Evolutionary conservation across 2,888 invertebrate genomes (phyloP), one percentile per base, ranked within the genome.

Genomic region (Tridacna crocea): DNA sequence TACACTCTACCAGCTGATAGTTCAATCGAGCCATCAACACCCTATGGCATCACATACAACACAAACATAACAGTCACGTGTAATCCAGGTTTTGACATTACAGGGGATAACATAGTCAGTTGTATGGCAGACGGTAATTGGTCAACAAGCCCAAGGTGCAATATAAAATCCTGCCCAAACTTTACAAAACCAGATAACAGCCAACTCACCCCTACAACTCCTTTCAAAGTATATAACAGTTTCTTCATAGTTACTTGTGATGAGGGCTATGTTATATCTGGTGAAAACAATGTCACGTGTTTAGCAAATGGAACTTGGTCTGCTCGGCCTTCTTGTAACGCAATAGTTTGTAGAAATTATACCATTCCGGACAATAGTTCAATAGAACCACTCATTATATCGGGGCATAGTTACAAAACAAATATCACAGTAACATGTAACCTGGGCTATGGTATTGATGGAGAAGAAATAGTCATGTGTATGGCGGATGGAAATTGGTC

Each of bases 401-500:
- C 70, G 11, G 70, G 70, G 24, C 19, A 70, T 26, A 47, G 24
- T 2, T 70, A 51, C 22, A 8, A 10, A 8, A 22, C 47, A 4
- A 70, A 17, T 26, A 22, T 70, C 12, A 51, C 12, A 15, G 70
- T 70, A 0, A 70, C 51, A 3, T 70, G 70, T 51, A 24, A 70
- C 22, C 24, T 22, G 11, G 70, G 70, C 8, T 70, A 70, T 51
- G 51, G 24, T 1, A 51, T 70, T 15, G 51, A 22, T 17, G 70
- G 70, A 19, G 47, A 24, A 24, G 51, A 4, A 24, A 70, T 36
- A 3, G 70, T 70, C 3, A 51, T 51, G 11, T 70, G 70, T 51
- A 51, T 51, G 70, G 47, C 48, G 15, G 47, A 70, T 70, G 51
- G 70, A 47, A 51, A 12, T n/a, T 70, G 70, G 70, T 70, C 70